These are phyloP conservation scores for Uromys caudimaculatus DNA, from an alignment of 2,797 vertebrate species.

Conservation along the genomic window DNA sequence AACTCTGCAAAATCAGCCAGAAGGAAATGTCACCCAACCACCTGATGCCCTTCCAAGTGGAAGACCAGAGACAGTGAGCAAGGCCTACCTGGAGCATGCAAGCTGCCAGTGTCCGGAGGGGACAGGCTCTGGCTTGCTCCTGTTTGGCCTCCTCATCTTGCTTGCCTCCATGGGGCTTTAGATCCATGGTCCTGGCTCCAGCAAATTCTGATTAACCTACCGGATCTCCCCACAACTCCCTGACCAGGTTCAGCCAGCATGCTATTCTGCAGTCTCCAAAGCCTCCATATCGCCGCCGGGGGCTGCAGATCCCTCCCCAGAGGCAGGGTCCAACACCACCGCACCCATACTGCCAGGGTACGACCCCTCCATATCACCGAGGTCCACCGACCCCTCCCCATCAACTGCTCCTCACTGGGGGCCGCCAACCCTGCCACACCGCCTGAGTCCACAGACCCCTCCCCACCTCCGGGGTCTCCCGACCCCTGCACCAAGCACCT, in stretches of 20 bases:
- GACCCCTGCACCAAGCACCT: neutral
- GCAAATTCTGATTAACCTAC: neutral
- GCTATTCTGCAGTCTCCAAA: neutral
- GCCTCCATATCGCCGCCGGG: neutral
- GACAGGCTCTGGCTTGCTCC: too few species aligned
- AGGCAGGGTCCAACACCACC: too few species aligned
- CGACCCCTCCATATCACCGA: too few species aligned
- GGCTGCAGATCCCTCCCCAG: neutral
- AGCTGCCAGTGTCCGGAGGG: accelerated
- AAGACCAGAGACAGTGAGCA: accelerated
- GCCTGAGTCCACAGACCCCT: neutral
- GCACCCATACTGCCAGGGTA: too few species aligned
- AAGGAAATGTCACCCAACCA: neutral
- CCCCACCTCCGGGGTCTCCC: too few species aligned
- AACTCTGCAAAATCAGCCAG: neutral
- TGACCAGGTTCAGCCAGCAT: neutral
- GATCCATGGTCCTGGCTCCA: neutral
- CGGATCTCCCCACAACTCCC: neutral
- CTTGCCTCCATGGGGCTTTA: neutral
- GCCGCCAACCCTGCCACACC: too few species aligned
- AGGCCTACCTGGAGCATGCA: neutral
- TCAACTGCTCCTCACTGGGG: too few species aligned
- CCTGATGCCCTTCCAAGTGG: neutral
- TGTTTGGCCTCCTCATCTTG: accelerated
- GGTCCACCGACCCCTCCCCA: neutral